Percentiles rank a stretch among this genome's conserved stretches.
Evolutionary conservation across 2,797 vertebrate genomes (phyloP).

Genomic region (Gallirallus australis): DNA sequence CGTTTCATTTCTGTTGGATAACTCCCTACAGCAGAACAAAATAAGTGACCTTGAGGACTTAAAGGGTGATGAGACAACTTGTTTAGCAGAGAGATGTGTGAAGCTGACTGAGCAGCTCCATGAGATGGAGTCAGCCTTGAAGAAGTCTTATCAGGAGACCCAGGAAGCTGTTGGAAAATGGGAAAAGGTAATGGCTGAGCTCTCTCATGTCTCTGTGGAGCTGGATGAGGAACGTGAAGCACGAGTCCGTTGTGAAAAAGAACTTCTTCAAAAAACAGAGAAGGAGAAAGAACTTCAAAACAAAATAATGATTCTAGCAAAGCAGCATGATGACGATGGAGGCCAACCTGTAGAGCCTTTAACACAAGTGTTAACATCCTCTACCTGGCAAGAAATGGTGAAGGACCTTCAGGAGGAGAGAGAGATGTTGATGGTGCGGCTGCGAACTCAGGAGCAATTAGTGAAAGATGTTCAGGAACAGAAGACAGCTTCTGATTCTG

Average conservation of each 20-base stretch:
- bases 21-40: constrained; percentile 16
- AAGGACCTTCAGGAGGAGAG: constrained; percentile 74
- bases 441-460: constrained; percentile 76
- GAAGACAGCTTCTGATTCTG: constrained; percentile 62
- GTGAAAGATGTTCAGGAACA: constrained; percentile 76
- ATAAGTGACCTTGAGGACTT: rapidly evolving
- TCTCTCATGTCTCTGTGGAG: constrained; percentile 66
- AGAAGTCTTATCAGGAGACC: constrained; percentile 73
- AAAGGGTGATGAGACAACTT: constrained; percentile 65
- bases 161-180: constrained; percentile 75
- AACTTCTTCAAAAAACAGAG: constrained; percentile 62
- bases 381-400: constrained; percentile 48
- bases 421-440: constrained; percentile 52
- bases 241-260: background rate
- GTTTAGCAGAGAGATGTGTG: constrained; percentile 77
- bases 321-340: background rate
- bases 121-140: constrained; percentile 80
- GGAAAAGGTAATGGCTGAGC: constrained; percentile 68
- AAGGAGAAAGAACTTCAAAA: constrained; percentile 48
- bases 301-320: background rate
- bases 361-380: background rate
- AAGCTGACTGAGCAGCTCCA: constrained; percentile 80
- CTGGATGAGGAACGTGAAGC: constrained; percentile 74
- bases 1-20: background rate
- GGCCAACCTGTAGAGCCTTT: background rate